Evolutionary conservation across 1,140 invertebrate genomes (phyloP).

Genomic region (Listronotus bonariensis): DNA sequence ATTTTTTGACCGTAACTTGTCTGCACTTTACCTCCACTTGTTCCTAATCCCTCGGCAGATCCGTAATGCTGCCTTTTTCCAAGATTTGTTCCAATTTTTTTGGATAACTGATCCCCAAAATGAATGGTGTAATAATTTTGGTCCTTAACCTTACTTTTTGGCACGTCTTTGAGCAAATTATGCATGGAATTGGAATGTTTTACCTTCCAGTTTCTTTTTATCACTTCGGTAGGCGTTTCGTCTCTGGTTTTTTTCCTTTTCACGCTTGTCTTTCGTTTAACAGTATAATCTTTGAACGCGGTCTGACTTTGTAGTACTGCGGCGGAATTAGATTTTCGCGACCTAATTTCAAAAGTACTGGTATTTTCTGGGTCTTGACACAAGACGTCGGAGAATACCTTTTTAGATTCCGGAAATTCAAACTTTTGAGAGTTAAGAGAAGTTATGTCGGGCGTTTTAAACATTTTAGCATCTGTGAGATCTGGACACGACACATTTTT

Average conservation of each 20-base stretch:
- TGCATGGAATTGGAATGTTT: conserved; percentile 49
- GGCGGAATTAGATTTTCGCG: conserved; percentile 7
- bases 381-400: no score
- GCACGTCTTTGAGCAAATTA: conserved; percentile 42
- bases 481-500: conserved; percentile 48
- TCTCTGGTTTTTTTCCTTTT: conserved; percentile 26
- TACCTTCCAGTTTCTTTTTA: conserved; percentile 40
- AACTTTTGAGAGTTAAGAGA: not conserved
- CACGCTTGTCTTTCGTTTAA: conserved; percentile 1
- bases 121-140: conserved; percentile 52
- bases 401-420: not conserved
- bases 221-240: conserved; percentile 39
- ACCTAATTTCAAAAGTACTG: conserved; percentile 8
- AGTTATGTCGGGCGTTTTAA: conserved; percentile 10
- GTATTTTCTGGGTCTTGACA: no score
- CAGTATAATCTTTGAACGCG: not conserved
- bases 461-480: conserved; percentile 39
- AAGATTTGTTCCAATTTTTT: not conserved
- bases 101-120: conserved; percentile 27
- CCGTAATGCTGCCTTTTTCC: not conserved
- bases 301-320: conserved; percentile 1
- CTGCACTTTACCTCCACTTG: not conserved
- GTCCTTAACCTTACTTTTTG: conserved; percentile 27
- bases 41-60: conserved; percentile 9
- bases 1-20: no score